Evolutionary conservation across 1,140 invertebrate species (phyloP).

Genomic region (Bradysia coprophila): DNA sequence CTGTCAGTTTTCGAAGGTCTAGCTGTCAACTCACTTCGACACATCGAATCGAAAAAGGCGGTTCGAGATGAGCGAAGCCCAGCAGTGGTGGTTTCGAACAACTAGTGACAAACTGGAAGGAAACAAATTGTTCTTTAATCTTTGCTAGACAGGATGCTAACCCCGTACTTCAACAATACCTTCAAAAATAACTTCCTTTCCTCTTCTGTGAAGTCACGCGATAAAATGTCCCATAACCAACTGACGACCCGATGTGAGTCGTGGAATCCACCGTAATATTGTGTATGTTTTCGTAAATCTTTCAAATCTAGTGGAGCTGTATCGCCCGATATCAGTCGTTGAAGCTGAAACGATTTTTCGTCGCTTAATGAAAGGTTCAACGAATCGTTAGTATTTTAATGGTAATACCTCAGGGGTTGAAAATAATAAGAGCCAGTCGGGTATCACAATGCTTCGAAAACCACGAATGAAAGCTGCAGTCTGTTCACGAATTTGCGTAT

Average conservation of each 20-base stretch:
- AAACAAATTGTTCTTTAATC: background rate
- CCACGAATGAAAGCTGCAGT: constrained; percentile 90
- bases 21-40: constrained; percentile 95
- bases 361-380: too few species aligned
- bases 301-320: constrained; percentile 77
- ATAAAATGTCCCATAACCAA: constrained; percentile 98
- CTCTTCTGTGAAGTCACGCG: constrained; percentile 84
- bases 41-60: constrained; percentile 97
- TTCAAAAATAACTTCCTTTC: constrained; percentile 91
- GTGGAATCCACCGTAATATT: constrained; percentile 99
- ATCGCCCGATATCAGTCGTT: constrained; percentile 79
- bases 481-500: constrained; percentile 92
- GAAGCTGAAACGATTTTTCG: constrained; percentile 54
- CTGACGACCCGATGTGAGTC: constrained; percentile 93
- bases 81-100: constrained; percentile 89
- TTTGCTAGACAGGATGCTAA: background rate
- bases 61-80: constrained; percentile 93
- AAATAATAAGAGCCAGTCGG: constrained; percentile 89
- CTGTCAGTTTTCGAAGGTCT: too few species aligned
- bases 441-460: constrained; percentile 87
- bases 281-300: constrained; percentile 82
- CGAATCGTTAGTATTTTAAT: too few species aligned
- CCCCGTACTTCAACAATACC: constrained; percentile 22
- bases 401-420: constrained; percentile 76
- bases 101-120: constrained; percentile 88